Evolutionary conservation across 2,888 invertebrate genomes (phyloP).

Genomic region (Lissocephala sabroskyi): DNA sequence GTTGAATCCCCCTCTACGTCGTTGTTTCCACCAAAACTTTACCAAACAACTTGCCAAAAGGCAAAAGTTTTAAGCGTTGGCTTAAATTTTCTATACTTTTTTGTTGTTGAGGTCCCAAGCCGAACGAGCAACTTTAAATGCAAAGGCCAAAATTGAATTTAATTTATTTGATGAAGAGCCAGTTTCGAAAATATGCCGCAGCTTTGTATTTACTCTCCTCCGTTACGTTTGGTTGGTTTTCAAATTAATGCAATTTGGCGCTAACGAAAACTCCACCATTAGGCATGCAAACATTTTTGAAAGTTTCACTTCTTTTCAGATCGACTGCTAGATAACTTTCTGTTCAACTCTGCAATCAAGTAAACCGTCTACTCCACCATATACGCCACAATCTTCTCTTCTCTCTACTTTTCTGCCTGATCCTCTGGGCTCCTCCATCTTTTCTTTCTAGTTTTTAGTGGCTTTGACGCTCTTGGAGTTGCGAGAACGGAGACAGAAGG

Average conservation of each 20-base stretch:
- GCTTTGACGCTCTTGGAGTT: too few species aligned
- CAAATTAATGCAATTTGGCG: constrained; percentile 11
- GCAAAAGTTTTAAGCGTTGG: constrained; percentile 35
- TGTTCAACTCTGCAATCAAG: too few species aligned
- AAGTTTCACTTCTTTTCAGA: too few species aligned
- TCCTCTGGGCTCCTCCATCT: too few species aligned
- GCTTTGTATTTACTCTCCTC: constrained; percentile 6
- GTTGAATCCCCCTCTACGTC: background rate
- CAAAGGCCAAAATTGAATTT: constrained; percentile 26
- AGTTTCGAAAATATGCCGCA: too few species aligned
- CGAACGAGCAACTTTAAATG: background rate
- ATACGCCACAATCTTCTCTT: background rate
- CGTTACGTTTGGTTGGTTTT: constrained; percentile 17
- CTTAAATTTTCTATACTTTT: constrained; percentile 28
- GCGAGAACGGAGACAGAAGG: too few species aligned
- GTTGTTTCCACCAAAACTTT: constrained; percentile 32
- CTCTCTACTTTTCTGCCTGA: background rate
- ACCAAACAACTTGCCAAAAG: constrained; percentile 10
- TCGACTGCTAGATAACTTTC: too few species aligned
- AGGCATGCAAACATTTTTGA: too few species aligned
- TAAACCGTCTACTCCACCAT: too few species aligned
- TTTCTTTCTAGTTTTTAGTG: too few species aligned
- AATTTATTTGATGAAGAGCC: constrained; percentile 12
- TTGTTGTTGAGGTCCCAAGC: constrained; percentile 16
- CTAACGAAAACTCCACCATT: too few species aligned